Base-by-base conservation (phyloP, 2,888 invertebrate species). In the Brachyptera putata region DNA sequence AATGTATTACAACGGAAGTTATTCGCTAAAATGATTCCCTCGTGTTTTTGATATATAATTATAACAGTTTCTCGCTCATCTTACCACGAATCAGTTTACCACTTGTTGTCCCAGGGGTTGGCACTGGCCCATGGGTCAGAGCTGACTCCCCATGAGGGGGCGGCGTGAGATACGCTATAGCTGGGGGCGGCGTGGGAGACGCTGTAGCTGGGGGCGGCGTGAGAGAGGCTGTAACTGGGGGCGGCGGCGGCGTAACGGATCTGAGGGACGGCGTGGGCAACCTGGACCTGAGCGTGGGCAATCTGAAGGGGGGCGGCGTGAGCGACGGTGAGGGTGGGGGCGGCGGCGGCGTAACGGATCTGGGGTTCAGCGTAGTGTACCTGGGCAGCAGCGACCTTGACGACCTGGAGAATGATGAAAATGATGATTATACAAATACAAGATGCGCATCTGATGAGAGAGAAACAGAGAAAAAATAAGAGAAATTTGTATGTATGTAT, bases 261-360 rank as follows among this genome's bases (percentile, higher is more conserved):
- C 16, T 41, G 41, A 9, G 41, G 41, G 16, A 21, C 41, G 41
- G 41, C 41, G 41, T 41, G 41, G 9, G 21, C 41, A 3, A 41
- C 2, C 41, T 41, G 18, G 16, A 21, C 18, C 18, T 16, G 18
- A 21, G 41, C 41, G 21, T 41, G 41, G 41, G 21, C 41, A 4
- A 41, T 9, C 21, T n/a, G n/a, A n/a, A n/a, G 46, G 24, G 46
- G 22, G 46, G 46, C 46, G n/a, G 24, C 46, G 46, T 46, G 46
- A 46, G 22, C 46, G 24, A 46, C 7, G 11, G 4, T 7, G 4
- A 39, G 11, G 9, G 9, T 4, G 39, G 39, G 39, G 9, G 39
- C 39, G 14, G 39, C 39, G 39, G 14, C 39, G 39, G 39, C 39
- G 39, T 39, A 39, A 39, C 39, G 39, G 11, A 39, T 14, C 14